Evolutionary conservation across 2,797 vertebrate genomes (phyloP).

Genomic region (Sebastes jordani): DNA sequence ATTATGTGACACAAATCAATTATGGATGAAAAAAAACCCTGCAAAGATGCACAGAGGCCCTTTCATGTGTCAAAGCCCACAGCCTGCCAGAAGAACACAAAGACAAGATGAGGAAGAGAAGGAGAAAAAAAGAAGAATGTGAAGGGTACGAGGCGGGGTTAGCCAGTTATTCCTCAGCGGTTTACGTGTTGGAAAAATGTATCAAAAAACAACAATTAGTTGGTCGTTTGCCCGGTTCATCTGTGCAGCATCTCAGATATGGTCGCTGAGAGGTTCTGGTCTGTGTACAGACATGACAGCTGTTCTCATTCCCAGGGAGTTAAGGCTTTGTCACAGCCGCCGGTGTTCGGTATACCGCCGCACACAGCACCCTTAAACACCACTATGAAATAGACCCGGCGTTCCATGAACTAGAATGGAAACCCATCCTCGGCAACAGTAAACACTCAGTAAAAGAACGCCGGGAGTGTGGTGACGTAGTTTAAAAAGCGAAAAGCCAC

Average conservation of each 20-base stretch:
- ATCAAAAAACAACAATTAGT: background rate
- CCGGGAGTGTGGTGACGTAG: too few species aligned
- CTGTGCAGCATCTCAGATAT: background rate
- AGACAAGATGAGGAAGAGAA: slow-evolving; percentile 12
- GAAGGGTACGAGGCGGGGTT: background rate
- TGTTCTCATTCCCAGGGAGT: too few species aligned
- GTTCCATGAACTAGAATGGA: too few species aligned
- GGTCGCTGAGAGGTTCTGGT: background rate
- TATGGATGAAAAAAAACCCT: slow-evolving; percentile 56
- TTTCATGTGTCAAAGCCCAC: slow-evolving; percentile 50
- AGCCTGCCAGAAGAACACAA: slow-evolving; percentile 28
- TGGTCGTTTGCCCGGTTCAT: background rate
- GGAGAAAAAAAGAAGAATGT: background rate
- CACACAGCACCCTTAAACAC: too few species aligned
- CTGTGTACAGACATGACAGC: background rate
- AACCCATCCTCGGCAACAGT: too few species aligned
- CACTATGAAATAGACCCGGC: too few species aligned
- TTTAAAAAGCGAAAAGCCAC: too few species aligned
- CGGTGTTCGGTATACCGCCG: too few species aligned
- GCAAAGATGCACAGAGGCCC: slow-evolving; percentile 31
- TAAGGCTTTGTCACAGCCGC: too few species aligned
- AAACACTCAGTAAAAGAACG: too few species aligned
- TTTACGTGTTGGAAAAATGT: background rate
- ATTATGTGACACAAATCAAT: slow-evolving; percentile 78
- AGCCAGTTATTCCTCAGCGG: background rate